Evolutionary conservation across 2,113 vertebrate species (phyloP), one percentile per base, ranked within the genome.

Genomic region (Callospermophilus lateralis): DNA sequence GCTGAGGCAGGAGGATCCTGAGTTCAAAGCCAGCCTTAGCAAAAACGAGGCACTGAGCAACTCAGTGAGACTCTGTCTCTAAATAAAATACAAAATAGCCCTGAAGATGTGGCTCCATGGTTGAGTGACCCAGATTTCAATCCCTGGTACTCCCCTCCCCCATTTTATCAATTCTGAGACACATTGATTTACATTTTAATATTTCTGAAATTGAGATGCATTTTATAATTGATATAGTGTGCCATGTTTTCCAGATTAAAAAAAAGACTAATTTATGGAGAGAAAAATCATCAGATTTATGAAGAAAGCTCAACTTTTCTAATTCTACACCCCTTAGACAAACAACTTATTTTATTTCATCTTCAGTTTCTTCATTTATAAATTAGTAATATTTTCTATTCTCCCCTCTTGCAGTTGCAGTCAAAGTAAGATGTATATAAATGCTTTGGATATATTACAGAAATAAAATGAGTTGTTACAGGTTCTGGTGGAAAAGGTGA

Each of bases 331-430:
- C 70, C 3, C 26, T 92, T 42, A 45, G 32, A 22, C 55, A 80
- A 88, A 51, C 6, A 67, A 45, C 15, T 85, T 53, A 19, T 6
- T 93, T 83, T 68, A 65, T 51, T 77, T 30, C 34, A 53, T 8
- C 8, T 87, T 74, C 9, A 93, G 55, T 79, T 81, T 77, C 34
- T 92, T 89, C 8, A 77, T 88, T 51, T 93, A 53, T 94, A 58
- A 53, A 32, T 80, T 80, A 26, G 61, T 65, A 65, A 28, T 39
- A 77, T 70, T 95, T 96, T 95, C 78, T 37, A 16, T 70, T 89
- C 34, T 74, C 39, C 8, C 39, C 16, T 74, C 17, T 30, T 51
- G 22, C 58, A 13, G 42, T 61, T 88, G 13, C 83, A 45, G 8
- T 89, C 67, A 73, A 93, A 90, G 55, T 93, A 77, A 67, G 19